Conservation (phyloP, 2,797 vertebrate species). For the Brotula barbata region DNA sequence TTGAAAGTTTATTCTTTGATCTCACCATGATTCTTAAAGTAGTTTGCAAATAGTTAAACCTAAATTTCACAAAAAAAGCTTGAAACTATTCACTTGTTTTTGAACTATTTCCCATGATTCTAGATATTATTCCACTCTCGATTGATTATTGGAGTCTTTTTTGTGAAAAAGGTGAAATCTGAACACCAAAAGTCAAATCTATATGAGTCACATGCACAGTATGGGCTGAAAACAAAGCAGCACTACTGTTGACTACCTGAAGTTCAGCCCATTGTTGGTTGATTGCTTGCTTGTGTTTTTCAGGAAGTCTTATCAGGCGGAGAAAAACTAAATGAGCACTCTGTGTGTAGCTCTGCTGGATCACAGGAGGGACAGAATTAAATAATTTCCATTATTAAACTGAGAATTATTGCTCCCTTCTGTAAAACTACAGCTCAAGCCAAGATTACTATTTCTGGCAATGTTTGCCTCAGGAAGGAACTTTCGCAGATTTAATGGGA, state of each 20-base stretch:
- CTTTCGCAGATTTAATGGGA: slow-evolving; percentile 97
- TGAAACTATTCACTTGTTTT: no score
- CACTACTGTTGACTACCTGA: slow-evolving; percentile 38
- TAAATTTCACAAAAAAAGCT: no score
- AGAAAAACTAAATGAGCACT: slow-evolving; percentile 77
- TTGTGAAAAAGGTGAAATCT: slow-evolving; percentile 34
- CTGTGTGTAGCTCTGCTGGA: slow-evolving; percentile 81
- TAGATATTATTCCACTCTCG: no score
- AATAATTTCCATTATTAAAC: slow-evolving; percentile 92
- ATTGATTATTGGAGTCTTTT: no score
- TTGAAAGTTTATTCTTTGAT: no score
- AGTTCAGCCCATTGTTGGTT: slow-evolving; percentile 81
- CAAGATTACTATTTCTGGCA: slow-evolving; percentile 97
- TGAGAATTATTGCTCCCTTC: slow-evolving; percentile 89
- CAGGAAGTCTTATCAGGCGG: slow-evolving; percentile 72
- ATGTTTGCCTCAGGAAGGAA: slow-evolving; percentile 97
- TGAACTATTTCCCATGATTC: no score
- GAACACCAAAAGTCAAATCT: slow-evolving; percentile 39
- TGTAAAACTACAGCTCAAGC: slow-evolving; percentile 81
- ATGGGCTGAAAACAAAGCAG: slow-evolving; percentile 42
- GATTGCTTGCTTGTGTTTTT: slow-evolving; percentile 71
- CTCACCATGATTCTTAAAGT: no score
- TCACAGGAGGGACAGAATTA: slow-evolving; percentile 87
- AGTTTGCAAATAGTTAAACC: no score
- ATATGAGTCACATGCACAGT: slow-evolving; percentile 37